Evolutionary conservation across 2,888 invertebrate species (phyloP).

Genomic region (Plemyria rubiginata): DNA sequence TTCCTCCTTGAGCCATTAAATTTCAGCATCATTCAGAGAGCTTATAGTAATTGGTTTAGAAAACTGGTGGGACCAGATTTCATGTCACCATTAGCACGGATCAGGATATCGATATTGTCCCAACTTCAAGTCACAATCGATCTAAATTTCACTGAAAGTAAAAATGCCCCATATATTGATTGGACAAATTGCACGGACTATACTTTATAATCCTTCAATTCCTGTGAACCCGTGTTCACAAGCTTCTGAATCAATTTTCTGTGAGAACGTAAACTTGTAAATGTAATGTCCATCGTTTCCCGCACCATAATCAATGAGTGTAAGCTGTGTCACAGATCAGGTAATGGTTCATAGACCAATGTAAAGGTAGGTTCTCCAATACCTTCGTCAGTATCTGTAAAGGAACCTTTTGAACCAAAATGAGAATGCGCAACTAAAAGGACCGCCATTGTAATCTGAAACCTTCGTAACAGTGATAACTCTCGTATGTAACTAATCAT

Average conservation of each 20-base stretch:
- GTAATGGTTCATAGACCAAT: conserved; percentile 1
- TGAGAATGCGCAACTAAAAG: conserved; percentile 54
- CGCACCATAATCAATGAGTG: conserved; percentile 23
- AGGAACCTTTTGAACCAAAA: conserved; percentile 46
- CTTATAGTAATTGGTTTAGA: conserved; percentile 46
- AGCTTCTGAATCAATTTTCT: conserved; percentile 17
- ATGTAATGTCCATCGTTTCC: conserved; percentile 16
- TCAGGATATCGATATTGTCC: conserved; percentile 57
- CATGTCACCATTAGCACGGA: conserved; percentile 59
- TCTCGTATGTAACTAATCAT: conserved; percentile 59
- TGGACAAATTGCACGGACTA: conserved; percentile 34
- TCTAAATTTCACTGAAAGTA: conserved; percentile 57
- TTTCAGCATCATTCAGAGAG: conserved; percentile 52
- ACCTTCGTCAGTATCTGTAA: conserved; percentile 22
- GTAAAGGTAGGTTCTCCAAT: conserved; percentile 12
- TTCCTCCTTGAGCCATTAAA: conserved; percentile 47
- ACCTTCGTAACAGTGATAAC: conserved; percentile 52
- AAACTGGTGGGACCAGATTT: conserved; percentile 61
- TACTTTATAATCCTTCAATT: conserved; percentile 22
- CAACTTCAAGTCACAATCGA: conserved; percentile 37
- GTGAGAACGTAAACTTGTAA: conserved; percentile 14
- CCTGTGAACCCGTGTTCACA: conserved; percentile 21
- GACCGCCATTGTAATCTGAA: conserved; percentile 48
- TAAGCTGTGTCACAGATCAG: conserved; percentile 14
- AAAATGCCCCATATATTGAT: conserved; percentile 62